Base-by-base conservation (phyloP, 2,797 vertebrate species). In the Poeciliopsis gracilis region DNA sequence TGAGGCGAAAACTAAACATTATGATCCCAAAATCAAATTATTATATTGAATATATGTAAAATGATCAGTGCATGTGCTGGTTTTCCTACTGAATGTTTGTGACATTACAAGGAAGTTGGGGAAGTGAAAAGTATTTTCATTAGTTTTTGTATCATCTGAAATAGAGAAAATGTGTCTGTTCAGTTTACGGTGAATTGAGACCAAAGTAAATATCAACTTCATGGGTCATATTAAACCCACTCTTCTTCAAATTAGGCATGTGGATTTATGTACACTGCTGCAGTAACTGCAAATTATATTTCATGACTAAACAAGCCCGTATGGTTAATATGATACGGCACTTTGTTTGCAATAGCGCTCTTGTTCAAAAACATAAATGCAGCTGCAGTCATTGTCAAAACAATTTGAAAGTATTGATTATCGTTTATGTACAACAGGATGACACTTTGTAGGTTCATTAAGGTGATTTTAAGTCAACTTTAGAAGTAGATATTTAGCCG, bases 1-100 rank as follows among this genome's bases (percentile, higher is more conserved):
- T 15, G n/a, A 53, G 49, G 49, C 82, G 67, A 76, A 85, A 73
- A 36, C 75, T 69, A 72, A 45, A 55, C 4, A 75, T 77, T 73
- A 36, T 36, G 10, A 49, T 74, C 47, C 20, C 41, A 61, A 74
- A 72, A 36, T 28, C 28, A 10, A 38, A 74, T 53, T 53, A 53
- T 8, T 53, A 3, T 53, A 53, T 25, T 23, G 25, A 23, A 51
- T 53, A 23, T 72, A 18, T 61, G 36, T 55, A 3, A 78, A 45
- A 76, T 77, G 33, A 79, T 16, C 18, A 53, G 25, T 18, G 36
- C 18, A 8, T 28, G 55, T 5, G 1, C 13, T 49, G n/a, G 30
- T 3, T 41, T 46, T 23, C 47, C 43, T 25, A 18, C 8, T 43
- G 25, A 69, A 41, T 38, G 12, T 43, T 11, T 18, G 23, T 41